Evolutionary conservation across 2,797 vertebrate genomes (phyloP), one percentile per base, ranked within the genome.

Genomic region (Eutrigla gurnardus): DNA sequence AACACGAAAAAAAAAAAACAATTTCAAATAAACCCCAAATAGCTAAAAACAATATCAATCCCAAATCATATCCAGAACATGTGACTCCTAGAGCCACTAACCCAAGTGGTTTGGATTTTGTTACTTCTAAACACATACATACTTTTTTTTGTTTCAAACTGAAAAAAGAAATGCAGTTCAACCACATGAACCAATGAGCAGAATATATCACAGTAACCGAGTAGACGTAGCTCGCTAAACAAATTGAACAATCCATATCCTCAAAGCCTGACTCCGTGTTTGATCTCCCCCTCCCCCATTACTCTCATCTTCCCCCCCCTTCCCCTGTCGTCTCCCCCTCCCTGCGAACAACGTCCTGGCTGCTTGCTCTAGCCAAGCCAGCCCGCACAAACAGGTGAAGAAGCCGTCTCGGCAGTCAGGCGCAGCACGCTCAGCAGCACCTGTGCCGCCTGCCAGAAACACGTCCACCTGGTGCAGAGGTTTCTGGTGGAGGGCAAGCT

Each of bases 391-490:
- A 45, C 61, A 1, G 88, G 61, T 18, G 78, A 35, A 8, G 91
- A 86, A 6, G 78, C 46, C 59, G 39, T 63, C 0, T 46, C 58
- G 6, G 66, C 35, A 2, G 75, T 42, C 18, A 92, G 79, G 63
- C 80, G 80, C 78, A 77, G 72, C 83, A 88, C 79, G 2, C 84
- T 95, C 71, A 95, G 95, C 90, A 95, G 97, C 85, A 95, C 89
- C 12, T 99, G 98, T 0, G 62, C 96, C 0, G 93, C 95, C 91
- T 99, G 98, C 86, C 94, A 93, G 84, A 96, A 96, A 80, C 97
- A 97, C 0, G 98, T 99, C 65, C 98, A 99, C 76, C 93, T 99
- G 91, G 98, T 99, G 80, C 98, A 99, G 93, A 96, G 98, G 71
- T 96, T 96, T 89, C 93, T 99, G 88, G 96, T 94, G 0, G 97